A percentile compares a stretch with the other conserved stretches of the same genome.
Conservation (phyloP, 2,888 invertebrate species). For the Lacanobia wlatinum region DNA sequence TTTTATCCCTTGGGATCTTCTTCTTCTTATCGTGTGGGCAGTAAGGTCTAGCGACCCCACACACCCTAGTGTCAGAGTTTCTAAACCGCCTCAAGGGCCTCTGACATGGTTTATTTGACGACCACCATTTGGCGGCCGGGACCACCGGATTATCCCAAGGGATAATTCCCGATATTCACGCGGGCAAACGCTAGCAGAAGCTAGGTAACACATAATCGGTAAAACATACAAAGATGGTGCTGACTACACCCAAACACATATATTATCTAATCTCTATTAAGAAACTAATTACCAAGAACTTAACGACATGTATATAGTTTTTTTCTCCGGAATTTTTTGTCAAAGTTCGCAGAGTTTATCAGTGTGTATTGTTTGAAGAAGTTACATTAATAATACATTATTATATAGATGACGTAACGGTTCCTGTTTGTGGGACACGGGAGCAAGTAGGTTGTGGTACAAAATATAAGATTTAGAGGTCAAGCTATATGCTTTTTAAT, state of each 20-base stretch:
- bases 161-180: no score
- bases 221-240: neutral
- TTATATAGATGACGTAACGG: slow-evolving; percentile 47
- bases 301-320: neutral
- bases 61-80: no score
- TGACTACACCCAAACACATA: neutral
- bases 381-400: slow-evolving; percentile 27
- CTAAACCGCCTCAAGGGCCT: no score
- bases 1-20: no score
- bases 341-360: slow-evolving; percentile 61
- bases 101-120: no score
- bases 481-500: no score
- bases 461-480: neutral
- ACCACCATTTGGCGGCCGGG: no score
- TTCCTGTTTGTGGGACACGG: slow-evolving; percentile 35
- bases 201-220: no score
- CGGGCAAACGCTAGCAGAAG: no score
- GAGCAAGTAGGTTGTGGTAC: slow-evolving; percentile 40
- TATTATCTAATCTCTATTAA: neutral
- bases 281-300: neutral
- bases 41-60: no score
- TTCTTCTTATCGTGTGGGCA: no score
- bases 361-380: slow-evolving; percentile 43
- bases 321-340: neutral
- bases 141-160: no score